A percentile compares a stretch with the other conserved stretches of the same genome.
Evolutionary conservation across 2,797 vertebrate genomes (phyloP).

Genomic region (Mycteria americana): DNA sequence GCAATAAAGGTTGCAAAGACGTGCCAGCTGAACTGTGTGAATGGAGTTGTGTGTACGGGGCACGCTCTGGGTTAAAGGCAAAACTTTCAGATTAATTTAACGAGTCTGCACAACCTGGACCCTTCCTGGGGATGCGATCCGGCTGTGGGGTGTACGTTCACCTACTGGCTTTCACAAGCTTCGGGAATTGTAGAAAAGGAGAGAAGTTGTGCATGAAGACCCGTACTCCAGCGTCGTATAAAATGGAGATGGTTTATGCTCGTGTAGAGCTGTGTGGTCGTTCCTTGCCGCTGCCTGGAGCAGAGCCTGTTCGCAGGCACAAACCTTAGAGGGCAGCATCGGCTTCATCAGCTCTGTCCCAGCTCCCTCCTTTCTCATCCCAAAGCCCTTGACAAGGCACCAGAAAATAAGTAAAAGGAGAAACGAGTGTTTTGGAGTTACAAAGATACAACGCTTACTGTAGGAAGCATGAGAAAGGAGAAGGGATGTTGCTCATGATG

Average conservation of each 20-base stretch:
- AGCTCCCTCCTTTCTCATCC: too few relatives aligned
- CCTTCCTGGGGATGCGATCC: fast-evolving
- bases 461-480: background rate
- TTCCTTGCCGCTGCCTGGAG: background rate
- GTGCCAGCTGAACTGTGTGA: constrained; percentile 31
- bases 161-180: background rate
- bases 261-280: fast-evolving
- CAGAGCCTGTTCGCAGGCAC: background rate
- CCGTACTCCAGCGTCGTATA: fast-evolving
- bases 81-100: background rate
- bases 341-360: background rate
- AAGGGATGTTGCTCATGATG: background rate
- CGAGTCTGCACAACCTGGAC: fast-evolving
- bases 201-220: background rate
- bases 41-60: background rate
- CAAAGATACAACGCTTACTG: fast-evolving
- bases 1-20: constrained; percentile 59
- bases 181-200: background rate
- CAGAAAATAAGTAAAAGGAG: background rate
- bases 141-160: fast-evolving
- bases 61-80: background rate
- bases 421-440: background rate
- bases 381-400: background rate
- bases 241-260: background rate
- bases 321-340: constrained; percentile 20